Evolutionary conservation across 2,888 invertebrate genomes (phyloP), one percentile per base, ranked within the genome.

Genomic region (Luperina nickerlii): DNA sequence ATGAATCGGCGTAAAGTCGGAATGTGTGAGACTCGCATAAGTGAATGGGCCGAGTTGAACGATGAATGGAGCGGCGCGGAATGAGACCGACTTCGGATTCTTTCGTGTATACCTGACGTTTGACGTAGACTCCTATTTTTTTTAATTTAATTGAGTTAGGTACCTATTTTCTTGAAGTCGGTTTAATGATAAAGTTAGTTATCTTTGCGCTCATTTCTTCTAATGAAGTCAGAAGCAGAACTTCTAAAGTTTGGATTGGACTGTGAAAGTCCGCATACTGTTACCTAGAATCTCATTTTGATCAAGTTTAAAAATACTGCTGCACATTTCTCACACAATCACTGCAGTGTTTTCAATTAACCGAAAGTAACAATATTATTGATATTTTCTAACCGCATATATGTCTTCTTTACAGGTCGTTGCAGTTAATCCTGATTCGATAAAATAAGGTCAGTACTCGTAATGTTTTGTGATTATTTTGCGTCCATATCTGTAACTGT

Each of bases 1-100:
- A 88, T 90, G 90, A 90, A 89, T 89, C 87, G 83, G 82, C 81
- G 86, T 85, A 84, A 71, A 86, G 83, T 70, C 67, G 84, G 87
- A 78, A 83, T 79, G 84, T 83, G 76, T 78, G 89, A 84, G 88
- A 45, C 82, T 88, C 76, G 80, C 80, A 62, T 84, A 80, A 84
- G 82, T 87, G 90, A 90, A 90, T 89, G 88, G 81, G 62, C 70
- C 18, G 79, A 76, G 77, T 80, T 75, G 79, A 84, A 81, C 78
- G 82, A 76, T 90, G 89, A 89, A 90, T 89, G 85, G 86, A 82
- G 70, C 79, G 72, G 81, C 66, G 75, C 74, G 76, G 83, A 87
- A 86, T 83, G 83, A 87, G 81, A 87, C 87, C 76, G 76, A 83
- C 81, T 84, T 68, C 71, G 65, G 74, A 87, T 82, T 83, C 76